These are phyloP conservation scores for Choreutis nemorana DNA, from an alignment of 2,888 invertebrate species.

Conservation along the genomic window DNA sequence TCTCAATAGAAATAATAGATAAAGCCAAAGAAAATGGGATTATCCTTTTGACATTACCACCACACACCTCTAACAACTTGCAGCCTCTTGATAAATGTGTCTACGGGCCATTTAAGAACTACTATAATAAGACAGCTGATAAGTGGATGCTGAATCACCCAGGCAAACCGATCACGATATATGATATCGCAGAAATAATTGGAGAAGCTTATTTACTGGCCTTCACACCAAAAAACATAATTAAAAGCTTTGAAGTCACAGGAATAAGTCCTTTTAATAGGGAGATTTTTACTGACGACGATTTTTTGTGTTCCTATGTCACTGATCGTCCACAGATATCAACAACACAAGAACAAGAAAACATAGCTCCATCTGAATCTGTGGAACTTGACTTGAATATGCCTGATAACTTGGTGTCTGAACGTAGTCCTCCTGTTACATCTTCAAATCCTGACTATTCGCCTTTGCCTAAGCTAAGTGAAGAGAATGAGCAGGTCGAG, in stretches of 20 bases:
- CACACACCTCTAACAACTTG: conserved; percentile 20
- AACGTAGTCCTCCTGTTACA: too few species aligned
- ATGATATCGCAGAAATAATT: conserved; percentile 18
- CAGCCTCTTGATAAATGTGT: conserved; percentile 21
- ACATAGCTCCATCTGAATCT: too few species aligned
- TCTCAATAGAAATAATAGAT: conserved; percentile 10
- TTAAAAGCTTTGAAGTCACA: conserved; percentile 9
- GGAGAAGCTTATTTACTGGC: conserved; percentile 12
- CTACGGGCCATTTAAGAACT: conserved; percentile 15
- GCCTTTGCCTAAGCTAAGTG: too few species aligned
- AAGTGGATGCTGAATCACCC: conserved; percentile 12
- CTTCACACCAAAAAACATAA: conserved; percentile 10
- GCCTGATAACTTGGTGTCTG: too few species aligned
- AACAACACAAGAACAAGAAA: too few species aligned
- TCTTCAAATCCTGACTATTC: too few species aligned
- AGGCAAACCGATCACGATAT: conserved; percentile 20
- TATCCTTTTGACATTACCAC: conserved; percentile 18
- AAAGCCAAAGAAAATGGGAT: conserved; percentile 11
- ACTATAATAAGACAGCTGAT: conserved; percentile 13
- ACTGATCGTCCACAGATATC: conserved; percentile 6
- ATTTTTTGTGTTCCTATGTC: conserved; percentile 9
- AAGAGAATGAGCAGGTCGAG: too few species aligned
- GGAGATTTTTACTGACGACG: conserved; percentile 10
- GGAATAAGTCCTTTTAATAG: conserved; percentile 11
- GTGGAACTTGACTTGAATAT: too few species aligned